Evolutionary conservation across 2,797 vertebrate species (phyloP).

Genomic region (Melanotaenia nigrans): DNA sequence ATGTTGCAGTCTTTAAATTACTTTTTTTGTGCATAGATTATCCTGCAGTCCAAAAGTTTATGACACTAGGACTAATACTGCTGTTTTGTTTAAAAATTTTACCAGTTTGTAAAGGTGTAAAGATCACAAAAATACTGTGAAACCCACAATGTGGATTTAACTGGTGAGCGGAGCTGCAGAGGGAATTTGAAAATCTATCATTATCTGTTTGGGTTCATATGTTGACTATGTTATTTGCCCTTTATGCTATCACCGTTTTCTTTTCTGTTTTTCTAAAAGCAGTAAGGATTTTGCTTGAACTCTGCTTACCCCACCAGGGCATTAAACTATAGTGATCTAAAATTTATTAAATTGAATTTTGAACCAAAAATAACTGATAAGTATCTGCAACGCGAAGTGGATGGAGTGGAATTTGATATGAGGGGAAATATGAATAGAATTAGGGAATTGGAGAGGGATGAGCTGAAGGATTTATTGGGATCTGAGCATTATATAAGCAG

Average conservation of each 20-base stretch:
- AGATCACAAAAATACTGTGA: neutral
- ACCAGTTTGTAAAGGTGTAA: neutral
- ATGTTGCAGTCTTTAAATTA: neutral
- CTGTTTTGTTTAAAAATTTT: neutral
- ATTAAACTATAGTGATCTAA: neutral
- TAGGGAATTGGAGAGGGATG: constrained; percentile 13
- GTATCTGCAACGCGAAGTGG: neutral
- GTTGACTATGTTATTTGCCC: constrained; percentile 27
- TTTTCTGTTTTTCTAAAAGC: constrained; percentile 3
- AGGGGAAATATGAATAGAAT: neutral
- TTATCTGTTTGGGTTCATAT: constrained; percentile 46
- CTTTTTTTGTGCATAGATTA: neutral
- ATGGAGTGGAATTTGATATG: neutral
- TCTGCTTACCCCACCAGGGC: neutral
- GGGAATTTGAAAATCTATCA: neutral
- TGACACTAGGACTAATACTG: neutral
- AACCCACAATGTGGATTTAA: neutral
- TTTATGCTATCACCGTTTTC: constrained; percentile 8
- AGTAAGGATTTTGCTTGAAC: neutral
- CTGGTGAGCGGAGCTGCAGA: too few relatives aligned
- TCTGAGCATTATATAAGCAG: constrained; percentile 33
- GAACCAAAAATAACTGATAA: neutral
- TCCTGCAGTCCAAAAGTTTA: neutral
- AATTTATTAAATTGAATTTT: neutral
- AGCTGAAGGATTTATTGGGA: constrained; percentile 5